Conservation (phyloP, 2,888 invertebrate species). For the Chrysotoxum bicinctum region DNA sequence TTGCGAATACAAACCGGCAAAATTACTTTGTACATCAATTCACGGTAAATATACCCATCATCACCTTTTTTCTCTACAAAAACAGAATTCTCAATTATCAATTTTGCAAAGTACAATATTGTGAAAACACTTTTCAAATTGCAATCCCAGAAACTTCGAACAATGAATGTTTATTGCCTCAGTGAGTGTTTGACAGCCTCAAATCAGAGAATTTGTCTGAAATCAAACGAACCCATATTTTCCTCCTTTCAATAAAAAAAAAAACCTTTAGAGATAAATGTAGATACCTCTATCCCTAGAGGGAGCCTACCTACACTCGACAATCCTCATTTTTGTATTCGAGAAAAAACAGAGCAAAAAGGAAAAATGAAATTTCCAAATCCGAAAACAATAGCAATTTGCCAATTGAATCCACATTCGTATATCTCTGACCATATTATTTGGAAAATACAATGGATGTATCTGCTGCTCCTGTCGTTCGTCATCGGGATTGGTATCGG, state of each 20-base stretch:
- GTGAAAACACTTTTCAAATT: conserved; percentile 72
- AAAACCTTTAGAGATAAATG: neutral
- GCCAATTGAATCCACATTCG: conserved; percentile 65
- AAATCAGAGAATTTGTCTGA: conserved; percentile 51
- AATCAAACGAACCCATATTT: conserved; percentile 40
- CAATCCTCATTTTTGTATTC: conserved; percentile 1
- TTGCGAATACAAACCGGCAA: conserved; percentile 27
- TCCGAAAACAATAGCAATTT: conserved; percentile 70
- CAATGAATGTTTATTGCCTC: conserved; percentile 69
- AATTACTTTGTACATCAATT: conserved; percentile 58
- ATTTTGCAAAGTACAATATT: conserved; percentile 66
- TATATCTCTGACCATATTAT: conserved; percentile 60
- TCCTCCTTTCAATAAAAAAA: neutral
- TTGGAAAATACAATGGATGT: conserved; percentile 56
- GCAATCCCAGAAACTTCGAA: conserved; percentile 55
- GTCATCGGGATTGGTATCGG: conserved; percentile 7
- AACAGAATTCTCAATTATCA: conserved; percentile 65
- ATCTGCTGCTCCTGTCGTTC: conserved; percentile 18
- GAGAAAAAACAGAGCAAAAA: conserved; percentile 19
- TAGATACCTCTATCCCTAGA: neutral
- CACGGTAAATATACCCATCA: conserved; percentile 72
- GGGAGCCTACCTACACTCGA: neutral
- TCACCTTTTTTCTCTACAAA: conserved; percentile 48
- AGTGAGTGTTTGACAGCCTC: conserved; percentile 68
- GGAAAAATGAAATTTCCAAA: conserved; percentile 58